These are phyloP conservation scores for Macrotrachela quadricornifera DNA, from an alignment of 1,140 invertebrate genomes.

Conservation along the genomic window DNA sequence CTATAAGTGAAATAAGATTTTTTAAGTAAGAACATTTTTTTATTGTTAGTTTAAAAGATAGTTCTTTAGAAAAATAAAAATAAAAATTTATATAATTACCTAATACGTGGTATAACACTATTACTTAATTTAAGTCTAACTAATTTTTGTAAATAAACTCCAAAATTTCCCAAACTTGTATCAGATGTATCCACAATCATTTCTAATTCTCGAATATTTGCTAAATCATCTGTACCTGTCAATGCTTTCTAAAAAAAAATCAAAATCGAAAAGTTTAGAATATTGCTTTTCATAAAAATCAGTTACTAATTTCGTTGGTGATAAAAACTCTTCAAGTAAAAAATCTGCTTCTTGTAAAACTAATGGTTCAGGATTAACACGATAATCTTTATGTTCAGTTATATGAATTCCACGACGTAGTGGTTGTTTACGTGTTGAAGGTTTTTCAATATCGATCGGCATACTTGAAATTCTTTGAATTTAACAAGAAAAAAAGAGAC, in stretches of 20 bases:
- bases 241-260: conserved; percentile 17
- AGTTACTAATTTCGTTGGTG: conserved; percentile 18
- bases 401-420: conserved; percentile 23
- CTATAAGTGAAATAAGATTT: not conserved
- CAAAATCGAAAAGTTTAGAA: not conserved
- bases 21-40: not conserved
- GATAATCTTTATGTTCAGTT: conserved; percentile 18
- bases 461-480: conserved; percentile 1
- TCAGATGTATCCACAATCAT: conserved; percentile 28
- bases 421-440: conserved; percentile 12
- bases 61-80: not conserved
- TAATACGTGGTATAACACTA: conserved; percentile 23
- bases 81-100: too few relatives aligned
- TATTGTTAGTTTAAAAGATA: not conserved
- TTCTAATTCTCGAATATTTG: conserved; percentile 21
- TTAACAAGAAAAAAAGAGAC: not conserved
- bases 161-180: conserved; percentile 31
- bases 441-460: conserved; percentile 12
- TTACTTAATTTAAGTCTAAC: conserved; percentile 26
- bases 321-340: conserved; percentile 22
- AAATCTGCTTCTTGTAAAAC: conserved; percentile 21
- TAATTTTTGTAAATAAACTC: conserved; percentile 24
- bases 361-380: conserved; percentile 22
- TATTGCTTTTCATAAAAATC: not conserved
- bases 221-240: conserved; percentile 26